A percentile compares a stretch with the other conserved stretches of the same genome.
These are phyloP conservation scores for Rotaria socialis DNA, from an alignment of 2,888 invertebrate genomes.

Conservation along the genomic window DNA sequence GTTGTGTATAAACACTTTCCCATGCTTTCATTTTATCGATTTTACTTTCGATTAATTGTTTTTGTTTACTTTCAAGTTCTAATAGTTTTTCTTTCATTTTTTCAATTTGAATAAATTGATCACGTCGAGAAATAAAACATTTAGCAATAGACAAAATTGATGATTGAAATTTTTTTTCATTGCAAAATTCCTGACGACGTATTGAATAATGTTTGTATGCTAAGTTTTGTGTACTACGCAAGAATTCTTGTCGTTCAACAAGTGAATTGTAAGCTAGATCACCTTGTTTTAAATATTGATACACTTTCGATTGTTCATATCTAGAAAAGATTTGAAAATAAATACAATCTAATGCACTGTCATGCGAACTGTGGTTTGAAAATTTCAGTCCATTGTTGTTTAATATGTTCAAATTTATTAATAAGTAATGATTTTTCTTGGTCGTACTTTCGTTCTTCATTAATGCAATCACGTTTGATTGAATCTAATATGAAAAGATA, in stretches of 20 bases:
- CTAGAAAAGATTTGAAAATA: not conserved
- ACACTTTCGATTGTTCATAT: conserved; percentile 34
- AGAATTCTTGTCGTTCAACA: not conserved
- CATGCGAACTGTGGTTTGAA: conserved; percentile 3
- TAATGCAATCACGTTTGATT: not conserved
- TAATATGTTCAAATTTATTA: not conserved
- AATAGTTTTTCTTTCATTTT: conserved; percentile 10
- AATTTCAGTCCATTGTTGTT: conserved; percentile 21
- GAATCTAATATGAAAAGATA: not conserved
- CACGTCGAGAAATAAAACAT: not conserved
- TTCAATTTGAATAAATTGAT: not conserved
- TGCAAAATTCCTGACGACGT: conserved; percentile 11
- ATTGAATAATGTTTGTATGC: not conserved
- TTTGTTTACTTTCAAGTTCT: not conserved
- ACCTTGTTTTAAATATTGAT: conserved; percentile 36
- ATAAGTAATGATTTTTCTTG: conserved; percentile 24
- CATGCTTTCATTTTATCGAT: conserved; percentile 17
- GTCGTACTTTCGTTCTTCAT: conserved; percentile 22
- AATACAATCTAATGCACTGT: not conserved
- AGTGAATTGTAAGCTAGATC: not conserved
- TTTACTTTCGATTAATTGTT: conserved; percentile 16
- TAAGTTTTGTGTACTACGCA: not conserved
- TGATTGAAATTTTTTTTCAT: not conserved
- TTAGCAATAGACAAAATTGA: not conserved
- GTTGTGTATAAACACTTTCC: conserved; percentile 27